Conservation (phyloP, 2,113 vertebrate species). For the Catagonus wagneri region DNA sequence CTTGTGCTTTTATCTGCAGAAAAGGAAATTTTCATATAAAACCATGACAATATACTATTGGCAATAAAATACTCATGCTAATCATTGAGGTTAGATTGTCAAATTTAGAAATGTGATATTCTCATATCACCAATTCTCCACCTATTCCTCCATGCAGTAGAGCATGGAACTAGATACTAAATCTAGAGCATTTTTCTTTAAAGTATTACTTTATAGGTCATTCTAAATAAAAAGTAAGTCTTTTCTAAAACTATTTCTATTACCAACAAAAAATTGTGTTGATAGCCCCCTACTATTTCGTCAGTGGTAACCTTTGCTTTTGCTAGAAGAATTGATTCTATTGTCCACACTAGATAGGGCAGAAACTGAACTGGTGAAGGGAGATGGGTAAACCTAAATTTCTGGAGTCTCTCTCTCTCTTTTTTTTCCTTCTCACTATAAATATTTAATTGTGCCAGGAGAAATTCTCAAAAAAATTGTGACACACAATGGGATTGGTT, state of each 20-base stretch:
- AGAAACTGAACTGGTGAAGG: not conserved
- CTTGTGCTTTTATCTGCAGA: constrained; percentile 40
- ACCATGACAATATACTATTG: not conserved
- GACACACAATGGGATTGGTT: constrained; percentile 47
- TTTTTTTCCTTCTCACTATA: constrained; percentile 21
- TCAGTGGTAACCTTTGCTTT: constrained; percentile 16
- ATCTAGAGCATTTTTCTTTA: constrained; percentile 49
- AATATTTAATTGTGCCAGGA: constrained; percentile 76
- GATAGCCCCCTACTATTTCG: constrained; percentile 12
- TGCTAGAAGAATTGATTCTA: constrained; percentile 42
- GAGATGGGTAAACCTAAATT: constrained; percentile 63
- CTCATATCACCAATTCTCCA: not conserved
- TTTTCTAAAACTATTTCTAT: constrained; percentile 48
- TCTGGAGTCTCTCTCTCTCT: not conserved
- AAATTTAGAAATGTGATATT: constrained; percentile 28
- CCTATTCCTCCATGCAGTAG: not conserved
- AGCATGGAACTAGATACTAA: not conserved
- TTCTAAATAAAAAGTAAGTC: constrained; percentile 49
- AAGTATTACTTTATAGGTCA: constrained; percentile 54
- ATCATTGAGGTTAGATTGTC: not conserved
- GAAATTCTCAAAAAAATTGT: constrained; percentile 74
- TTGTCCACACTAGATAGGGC: not conserved
- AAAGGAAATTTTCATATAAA: constrained; percentile 61
- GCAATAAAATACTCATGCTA: constrained; percentile 55
- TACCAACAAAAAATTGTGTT: constrained; percentile 40